Conservation (phyloP, 1,140 invertebrate genomes). For the Brachionus koreanus region DNA sequence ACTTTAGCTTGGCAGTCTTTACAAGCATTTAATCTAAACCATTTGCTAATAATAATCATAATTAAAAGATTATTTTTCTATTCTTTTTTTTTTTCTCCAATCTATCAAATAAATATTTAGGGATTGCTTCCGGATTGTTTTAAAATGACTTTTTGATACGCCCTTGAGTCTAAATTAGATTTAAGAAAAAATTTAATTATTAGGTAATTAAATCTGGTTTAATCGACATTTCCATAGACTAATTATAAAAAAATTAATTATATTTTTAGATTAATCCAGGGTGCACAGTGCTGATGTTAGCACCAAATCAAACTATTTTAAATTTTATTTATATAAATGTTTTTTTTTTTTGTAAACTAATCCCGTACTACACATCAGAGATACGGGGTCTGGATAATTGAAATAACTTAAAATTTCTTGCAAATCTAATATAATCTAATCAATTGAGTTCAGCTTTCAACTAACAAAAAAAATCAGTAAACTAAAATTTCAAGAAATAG, state of each 20-base stretch:
- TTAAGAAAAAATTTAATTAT: no score
- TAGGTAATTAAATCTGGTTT: background rate
- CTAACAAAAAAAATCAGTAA: conserved; percentile 11
- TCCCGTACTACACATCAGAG: background rate
- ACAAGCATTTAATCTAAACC: background rate
- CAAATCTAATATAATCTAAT: conserved; percentile 36
- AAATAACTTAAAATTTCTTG: conserved; percentile 21
- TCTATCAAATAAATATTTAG: no score
- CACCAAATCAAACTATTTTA: background rate
- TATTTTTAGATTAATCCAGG: background rate
- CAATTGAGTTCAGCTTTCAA: conserved; percentile 2
- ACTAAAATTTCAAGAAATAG: background rate
- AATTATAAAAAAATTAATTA: background rate
- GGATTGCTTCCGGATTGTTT: no score
- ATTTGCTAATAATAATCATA: background rate
- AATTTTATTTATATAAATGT: conserved; percentile 20
- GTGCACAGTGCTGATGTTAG: background rate
- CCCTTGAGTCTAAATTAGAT: no score
- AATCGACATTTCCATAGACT: background rate
- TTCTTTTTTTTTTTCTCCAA: no score
- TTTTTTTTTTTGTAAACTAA: conserved; percentile 9
- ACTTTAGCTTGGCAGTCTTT: background rate
- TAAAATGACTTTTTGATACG: no score
- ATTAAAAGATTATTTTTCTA: no score
- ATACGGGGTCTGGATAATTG: conserved; percentile 21